phyloP scores from a whole-genome alignment of 2,797 vertebrate species.

The Tapera naevia region DNA sequence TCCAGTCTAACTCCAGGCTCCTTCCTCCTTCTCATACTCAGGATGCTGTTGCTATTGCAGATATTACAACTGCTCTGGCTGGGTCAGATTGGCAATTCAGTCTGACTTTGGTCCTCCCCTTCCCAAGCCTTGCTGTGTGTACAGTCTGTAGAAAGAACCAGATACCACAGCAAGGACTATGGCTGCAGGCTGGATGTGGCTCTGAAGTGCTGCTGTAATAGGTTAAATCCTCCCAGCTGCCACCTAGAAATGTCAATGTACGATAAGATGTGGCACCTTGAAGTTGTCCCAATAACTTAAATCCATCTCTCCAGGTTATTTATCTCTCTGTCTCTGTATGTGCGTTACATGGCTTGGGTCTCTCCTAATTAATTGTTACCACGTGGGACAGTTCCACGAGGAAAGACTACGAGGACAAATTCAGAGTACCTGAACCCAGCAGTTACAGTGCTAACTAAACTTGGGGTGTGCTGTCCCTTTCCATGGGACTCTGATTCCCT shows the following conservation, averaged over 20 bases:
- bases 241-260: not conserved
- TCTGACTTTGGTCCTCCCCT: not conserved
- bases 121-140: accelerated
- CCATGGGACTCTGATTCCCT: not conserved
- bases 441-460: not conserved
- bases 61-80: not conserved
- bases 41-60: not conserved
- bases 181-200: not conserved
- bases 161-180: not conserved
- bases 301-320: not conserved
- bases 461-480: not conserved
- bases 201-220: not conserved
- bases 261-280: not conserved
- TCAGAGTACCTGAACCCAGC: not conserved
- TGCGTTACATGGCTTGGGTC: not conserved
- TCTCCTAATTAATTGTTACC: not conserved
- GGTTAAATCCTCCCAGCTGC: not conserved
- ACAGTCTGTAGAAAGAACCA: not conserved
- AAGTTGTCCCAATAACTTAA: not conserved
- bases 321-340: not conserved
- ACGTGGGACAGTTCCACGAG: accelerated
- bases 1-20: not conserved
- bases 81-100: not conserved
- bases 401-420: not conserved
- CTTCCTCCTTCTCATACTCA: not conserved